phyloP scores from a whole-genome alignment of 2,888 invertebrate genomes.

The Metellina segmentata region DNA sequence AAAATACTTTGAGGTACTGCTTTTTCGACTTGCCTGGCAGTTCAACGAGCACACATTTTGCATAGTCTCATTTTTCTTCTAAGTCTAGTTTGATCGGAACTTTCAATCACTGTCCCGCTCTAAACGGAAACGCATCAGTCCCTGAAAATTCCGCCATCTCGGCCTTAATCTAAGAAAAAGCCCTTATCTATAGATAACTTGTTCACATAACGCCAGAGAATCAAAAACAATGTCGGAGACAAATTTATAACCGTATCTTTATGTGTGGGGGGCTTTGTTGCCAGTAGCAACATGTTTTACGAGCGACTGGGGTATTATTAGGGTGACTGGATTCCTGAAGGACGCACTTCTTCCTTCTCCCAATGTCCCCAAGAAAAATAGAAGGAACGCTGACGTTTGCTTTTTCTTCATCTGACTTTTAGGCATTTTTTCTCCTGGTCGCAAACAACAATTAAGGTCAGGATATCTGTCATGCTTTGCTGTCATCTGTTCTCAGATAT shows the following conservation, averaged over 20 bases:
- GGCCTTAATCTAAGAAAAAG: background rate
- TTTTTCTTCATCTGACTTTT: constrained; percentile 43
- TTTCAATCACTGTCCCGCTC: background rate
- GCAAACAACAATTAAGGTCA: constrained; percentile 69
- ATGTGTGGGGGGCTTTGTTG: constrained; percentile 62
- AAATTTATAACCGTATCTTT: constrained; percentile 67
- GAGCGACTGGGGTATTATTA: constrained; percentile 65
- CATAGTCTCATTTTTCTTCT: too few relatives aligned
- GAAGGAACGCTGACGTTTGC: constrained; percentile 36
- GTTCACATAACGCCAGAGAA: constrained; percentile 27
- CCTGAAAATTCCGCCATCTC: background rate
- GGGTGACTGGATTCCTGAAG: constrained; percentile 70
- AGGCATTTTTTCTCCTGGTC: constrained; percentile 31
- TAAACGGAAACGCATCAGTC: background rate
- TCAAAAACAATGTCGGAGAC: constrained; percentile 48
- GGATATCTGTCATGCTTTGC: constrained; percentile 54
- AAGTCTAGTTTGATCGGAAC: too few relatives aligned
- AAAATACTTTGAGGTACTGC: too few relatives aligned
- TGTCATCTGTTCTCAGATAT: constrained; percentile 35
- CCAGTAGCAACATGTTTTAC: constrained; percentile 72
- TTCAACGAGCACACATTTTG: too few relatives aligned
- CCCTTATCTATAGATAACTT: constrained; percentile 49
- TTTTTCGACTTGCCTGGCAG: too few relatives aligned
- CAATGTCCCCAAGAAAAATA: constrained; percentile 38
- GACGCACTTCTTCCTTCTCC: constrained; percentile 40